These are phyloP conservation scores for Uloborus plumipes DNA, from an alignment of 2,888 invertebrate species.

Conservation along the genomic window DNA sequence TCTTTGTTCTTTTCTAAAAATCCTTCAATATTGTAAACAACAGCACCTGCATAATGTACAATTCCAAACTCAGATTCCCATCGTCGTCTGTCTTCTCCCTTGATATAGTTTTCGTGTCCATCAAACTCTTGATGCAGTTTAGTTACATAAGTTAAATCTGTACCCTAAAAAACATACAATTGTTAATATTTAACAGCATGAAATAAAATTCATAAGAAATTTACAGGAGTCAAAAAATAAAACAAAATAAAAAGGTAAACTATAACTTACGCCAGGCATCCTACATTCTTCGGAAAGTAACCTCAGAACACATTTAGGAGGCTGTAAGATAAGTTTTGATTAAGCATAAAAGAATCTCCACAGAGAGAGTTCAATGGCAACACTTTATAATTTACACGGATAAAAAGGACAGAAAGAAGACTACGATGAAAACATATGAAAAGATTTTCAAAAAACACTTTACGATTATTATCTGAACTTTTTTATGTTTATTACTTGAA, in stretches of 20 bases:
- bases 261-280: constrained; percentile 81
- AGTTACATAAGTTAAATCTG: constrained; percentile 87
- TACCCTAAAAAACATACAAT: constrained; percentile 76
- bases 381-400: too few relatives aligned
- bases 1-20: constrained; percentile 94
- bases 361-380: neutral
- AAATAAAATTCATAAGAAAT: neutral
- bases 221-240: neutral
- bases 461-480: too few relatives aligned
- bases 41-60: constrained; percentile 87
- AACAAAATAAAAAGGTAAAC: neutral
- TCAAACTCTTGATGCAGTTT: constrained; percentile 91
- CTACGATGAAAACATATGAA: neutral
- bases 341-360: neutral
- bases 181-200: neutral
- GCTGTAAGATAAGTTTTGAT: constrained; percentile 69
- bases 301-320: constrained; percentile 88
- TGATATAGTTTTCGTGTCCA: constrained; percentile 85
- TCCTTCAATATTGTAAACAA: constrained; percentile 85
- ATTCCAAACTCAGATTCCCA: constrained; percentile 94
- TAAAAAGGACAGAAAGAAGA: too few relatives aligned
- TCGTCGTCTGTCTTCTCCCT: constrained; percentile 84
- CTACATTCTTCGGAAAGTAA: constrained; percentile 92
- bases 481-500: too few relatives aligned
- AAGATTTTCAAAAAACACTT: neutral